Percentiles rank a stretch among this genome's conserved stretches.
These are phyloP conservation scores for Drymonia ruficornis DNA, from an alignment of 2,888 invertebrate species.

Conservation along the genomic window DNA sequence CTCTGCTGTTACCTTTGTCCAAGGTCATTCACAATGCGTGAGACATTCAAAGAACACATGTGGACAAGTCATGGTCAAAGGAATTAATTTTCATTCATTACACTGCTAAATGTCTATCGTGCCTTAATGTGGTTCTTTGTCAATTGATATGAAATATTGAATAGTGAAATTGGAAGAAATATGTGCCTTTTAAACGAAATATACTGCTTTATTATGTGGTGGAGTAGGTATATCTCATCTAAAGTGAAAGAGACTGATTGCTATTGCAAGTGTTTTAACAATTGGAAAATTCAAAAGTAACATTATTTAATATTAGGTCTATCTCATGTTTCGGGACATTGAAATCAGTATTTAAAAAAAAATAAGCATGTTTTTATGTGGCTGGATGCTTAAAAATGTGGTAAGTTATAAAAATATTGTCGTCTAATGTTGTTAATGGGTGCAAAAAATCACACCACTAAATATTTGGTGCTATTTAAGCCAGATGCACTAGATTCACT, in stretches of 20 bases:
- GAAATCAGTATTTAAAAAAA: constrained; percentile 7
- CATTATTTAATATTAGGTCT: no score
- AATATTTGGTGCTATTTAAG: constrained; percentile 10
- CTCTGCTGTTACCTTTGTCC: constrained; percentile 89
- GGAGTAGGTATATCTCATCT: constrained; percentile 21
- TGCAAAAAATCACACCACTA: constrained; percentile 5
- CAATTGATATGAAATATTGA: constrained; percentile 38
- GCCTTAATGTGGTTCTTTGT: constrained; percentile 60
- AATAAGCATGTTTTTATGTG: background rate
- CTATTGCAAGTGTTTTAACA: constrained; percentile 32
- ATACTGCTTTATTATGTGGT: constrained; percentile 20
- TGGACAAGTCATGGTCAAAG: constrained; percentile 87
- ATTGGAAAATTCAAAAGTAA: background rate
- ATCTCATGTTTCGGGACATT: background rate
- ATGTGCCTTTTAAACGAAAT: constrained; percentile 37
- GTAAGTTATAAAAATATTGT: background rate
- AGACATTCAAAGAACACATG: constrained; percentile 89
- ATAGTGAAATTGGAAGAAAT: constrained; percentile 23
- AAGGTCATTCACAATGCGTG: constrained; percentile 87
- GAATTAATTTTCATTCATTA: constrained; percentile 68
- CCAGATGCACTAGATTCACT: constrained; percentile 15
- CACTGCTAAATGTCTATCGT: constrained; percentile 50
- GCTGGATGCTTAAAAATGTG: constrained; percentile 6
- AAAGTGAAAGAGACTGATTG: constrained; percentile 37
- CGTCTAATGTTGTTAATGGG: background rate